Conservation (phyloP, 2,888 invertebrate species). For the Gibbula magus region DNA sequence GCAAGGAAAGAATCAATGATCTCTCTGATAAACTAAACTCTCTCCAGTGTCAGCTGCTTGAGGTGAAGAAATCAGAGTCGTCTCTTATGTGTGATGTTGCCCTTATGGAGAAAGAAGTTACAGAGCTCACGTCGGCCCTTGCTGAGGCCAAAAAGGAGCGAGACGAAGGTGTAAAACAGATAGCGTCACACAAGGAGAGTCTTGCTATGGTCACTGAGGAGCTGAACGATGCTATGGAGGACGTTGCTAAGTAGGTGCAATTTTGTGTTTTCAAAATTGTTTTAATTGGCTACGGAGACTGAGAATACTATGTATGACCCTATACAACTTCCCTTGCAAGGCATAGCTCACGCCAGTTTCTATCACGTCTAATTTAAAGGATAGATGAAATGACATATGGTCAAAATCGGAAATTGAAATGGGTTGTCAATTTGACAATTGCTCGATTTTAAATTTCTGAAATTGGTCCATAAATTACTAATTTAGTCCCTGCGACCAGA, state of each 20-base stretch:
- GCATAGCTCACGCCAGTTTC: no score
- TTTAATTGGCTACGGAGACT: no score
- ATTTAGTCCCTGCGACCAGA: no score
- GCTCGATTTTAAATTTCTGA: no score
- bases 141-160: neutral
- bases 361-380: no score
- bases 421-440: no score
- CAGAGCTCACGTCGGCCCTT: neutral
- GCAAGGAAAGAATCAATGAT: slow-evolving; percentile 28
- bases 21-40: slow-evolving; percentile 35
- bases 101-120: neutral
- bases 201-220: slow-evolving; percentile 6
- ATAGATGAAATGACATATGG: no score
- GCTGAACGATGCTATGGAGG: slow-evolving; percentile 33
- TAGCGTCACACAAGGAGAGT: neutral
- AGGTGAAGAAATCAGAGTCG: slow-evolving; percentile 30
- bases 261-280: no score
- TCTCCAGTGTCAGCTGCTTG: slow-evolving; percentile 29
- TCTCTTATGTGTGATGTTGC: slow-evolving; percentile 21
- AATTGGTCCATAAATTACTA: no score
- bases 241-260: neutral
- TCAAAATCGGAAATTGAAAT: no score
- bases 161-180: neutral
- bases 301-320: no score
- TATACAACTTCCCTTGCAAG: no score